Evolutionary conservation across 2,797 vertebrate genomes (phyloP).

Genomic region (Capromys pilorides): DNA sequence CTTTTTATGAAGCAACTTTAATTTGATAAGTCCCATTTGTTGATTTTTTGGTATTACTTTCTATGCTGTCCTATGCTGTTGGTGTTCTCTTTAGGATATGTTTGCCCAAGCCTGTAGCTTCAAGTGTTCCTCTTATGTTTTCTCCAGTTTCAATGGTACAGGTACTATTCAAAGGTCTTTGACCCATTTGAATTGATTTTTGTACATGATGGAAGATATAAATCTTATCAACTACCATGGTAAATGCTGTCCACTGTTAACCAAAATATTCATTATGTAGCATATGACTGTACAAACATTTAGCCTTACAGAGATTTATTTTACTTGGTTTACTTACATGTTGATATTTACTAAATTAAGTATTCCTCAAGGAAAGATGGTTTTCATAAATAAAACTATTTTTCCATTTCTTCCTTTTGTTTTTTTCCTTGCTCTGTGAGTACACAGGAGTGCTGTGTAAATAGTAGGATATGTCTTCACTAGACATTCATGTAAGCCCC

Average conservation of each 20-base stretch:
- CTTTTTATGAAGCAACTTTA: not conserved
- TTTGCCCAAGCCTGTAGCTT: not conserved
- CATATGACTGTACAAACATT: not conserved
- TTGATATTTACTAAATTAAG: constrained; percentile 51
- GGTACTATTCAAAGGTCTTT: not conserved
- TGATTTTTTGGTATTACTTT: not conserved
- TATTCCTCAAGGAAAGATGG: not conserved
- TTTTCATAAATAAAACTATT: constrained; percentile 31
- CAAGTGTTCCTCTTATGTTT: not conserved
- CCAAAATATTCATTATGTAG: not conserved
- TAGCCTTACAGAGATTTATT: not conserved
- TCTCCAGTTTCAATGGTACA: not conserved
- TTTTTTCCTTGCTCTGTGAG: not conserved
- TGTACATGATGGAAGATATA: not conserved
- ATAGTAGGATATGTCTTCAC: not conserved
- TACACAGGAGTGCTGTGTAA: not conserved
- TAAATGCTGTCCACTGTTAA: not conserved
- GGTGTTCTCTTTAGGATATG: not conserved
- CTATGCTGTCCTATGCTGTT: not conserved
- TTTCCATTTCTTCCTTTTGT: constrained; percentile 14
- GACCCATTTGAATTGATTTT: not conserved
- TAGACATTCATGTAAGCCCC: not conserved
- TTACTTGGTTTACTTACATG: constrained; percentile 40
- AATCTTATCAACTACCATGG: not conserved
- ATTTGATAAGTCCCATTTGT: not conserved